Base-by-base conservation (phyloP, 2,113 vertebrate species). In the Myiozetetes cayanensis region DNA sequence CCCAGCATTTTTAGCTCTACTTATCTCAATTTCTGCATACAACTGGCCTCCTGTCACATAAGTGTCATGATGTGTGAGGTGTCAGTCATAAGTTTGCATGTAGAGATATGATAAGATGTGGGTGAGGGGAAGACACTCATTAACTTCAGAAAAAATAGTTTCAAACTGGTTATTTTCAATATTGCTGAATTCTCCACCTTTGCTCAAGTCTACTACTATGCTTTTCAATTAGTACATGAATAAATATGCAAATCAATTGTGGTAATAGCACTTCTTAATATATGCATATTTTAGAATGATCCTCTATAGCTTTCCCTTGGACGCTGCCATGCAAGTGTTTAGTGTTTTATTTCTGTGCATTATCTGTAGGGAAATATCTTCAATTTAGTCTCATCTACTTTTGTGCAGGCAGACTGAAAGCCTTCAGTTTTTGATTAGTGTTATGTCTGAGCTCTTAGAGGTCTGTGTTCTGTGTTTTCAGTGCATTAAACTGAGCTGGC, bases 41-140 rank as follows among this genome's bases (percentile, higher is more conserved):
- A 23, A 5, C 28, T 65, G 61, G 10, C 12, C 23, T 43, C 8
- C 19, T 73, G 67, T 76, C 77, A 21, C 0, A 0, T 27, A 33
- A 70, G 22, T 30, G 33, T 70, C 2, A 1, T 46, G 46, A 55
- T 78, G 20, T 55, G 28, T 61, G 53, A 61, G 62, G 12, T 93
- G 55, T 84, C 3, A 8, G 39, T 84, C 10, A 1, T 39, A 55
- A 55, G 13, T 74, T 71, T 47, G 31, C 20, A 11, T 4, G 3
- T 30, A 58, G 28, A 24, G 18, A 7, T 79, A 28, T 4, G 25
- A 74, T 62, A 62, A 52, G 68, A 18, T 78, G 31, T 44, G 49
- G 30, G 10, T 10, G 50, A 58, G 12, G 2, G 10, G 10, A 19
- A 33, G n/a, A 67, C 9, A 27, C 8, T 56, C 8, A 35, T 5